Base-by-base conservation (phyloP, 2,888 invertebrate genomes). In the Mystacides longicornis region DNA sequence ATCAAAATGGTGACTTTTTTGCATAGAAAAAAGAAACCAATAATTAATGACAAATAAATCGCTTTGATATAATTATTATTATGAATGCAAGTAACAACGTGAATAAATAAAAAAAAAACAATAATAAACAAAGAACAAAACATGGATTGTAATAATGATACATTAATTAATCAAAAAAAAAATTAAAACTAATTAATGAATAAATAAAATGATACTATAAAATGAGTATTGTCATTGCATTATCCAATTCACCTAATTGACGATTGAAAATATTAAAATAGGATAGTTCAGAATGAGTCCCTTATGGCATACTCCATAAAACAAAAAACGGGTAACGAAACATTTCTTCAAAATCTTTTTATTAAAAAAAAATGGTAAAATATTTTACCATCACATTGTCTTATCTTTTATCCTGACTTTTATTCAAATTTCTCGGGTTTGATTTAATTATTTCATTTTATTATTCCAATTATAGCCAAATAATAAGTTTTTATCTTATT, bases 61-160 rank as follows among this genome's bases (percentile, higher is more conserved):
- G 37, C 37, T 37, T 37, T 14, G 14, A 37, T 37, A 37, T 37
- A 52, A 55, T 18, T 54, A 52, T n/a, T n/a, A n/a, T n/a, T n/a
- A n/a, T n/a, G n/a, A 50, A 54, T 47, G 43, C 46, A 42, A 53
- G 56, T 55, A 58, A 55, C 57, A 56, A 51, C 60, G 57, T 57
- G 47, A 49, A 50, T 51, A 45, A n/a, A 49, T 50, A 58, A 57
- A 47, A 54, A 57, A 57, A 50, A 53, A 47, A 42, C 53, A 42
- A 49, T 48, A 53, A 58, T 58, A 57, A 60, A 60, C 58, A 60
- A 59, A 60, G 60, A 55, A 59, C 60, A 60, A 60, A 46, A 51
- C 60, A 54, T 60, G 60, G 58, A 58, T 52, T 51, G 48, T 46
- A 37, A 37, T 37, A 37, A n/a, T n/a, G n/a, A n/a, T n/a, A n/a